These are phyloP conservation scores for Atta cephalotes DNA, from an alignment of 1,140 invertebrate genomes.

Conservation along the genomic window DNA sequence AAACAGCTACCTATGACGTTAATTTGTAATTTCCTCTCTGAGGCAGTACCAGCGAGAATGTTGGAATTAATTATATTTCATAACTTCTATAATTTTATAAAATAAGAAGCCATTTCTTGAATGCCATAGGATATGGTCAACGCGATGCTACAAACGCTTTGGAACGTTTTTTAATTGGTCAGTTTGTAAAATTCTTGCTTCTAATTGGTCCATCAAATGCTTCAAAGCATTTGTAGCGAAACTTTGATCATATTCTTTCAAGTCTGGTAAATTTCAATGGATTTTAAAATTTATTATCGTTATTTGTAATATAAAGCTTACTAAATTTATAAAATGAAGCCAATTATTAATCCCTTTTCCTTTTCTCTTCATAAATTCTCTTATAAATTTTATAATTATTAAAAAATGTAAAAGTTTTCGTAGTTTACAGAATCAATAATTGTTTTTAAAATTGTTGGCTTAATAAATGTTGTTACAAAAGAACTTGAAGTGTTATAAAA, in stretches of 20 bases:
- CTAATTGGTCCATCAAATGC: too few species aligned
- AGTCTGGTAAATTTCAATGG: neutral
- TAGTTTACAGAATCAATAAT: neutral
- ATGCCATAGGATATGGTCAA: too few species aligned
- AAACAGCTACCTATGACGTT: slow-evolving; percentile 19
- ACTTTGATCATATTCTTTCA: neutral
- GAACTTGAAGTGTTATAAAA: neutral
- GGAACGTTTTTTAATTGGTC: too few species aligned
- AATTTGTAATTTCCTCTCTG: slow-evolving; percentile 37
- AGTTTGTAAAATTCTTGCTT: too few species aligned
- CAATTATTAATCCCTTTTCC: neutral
- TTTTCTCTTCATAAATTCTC: neutral
- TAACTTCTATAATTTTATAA: slow-evolving; percentile 15
- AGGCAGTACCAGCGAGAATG: neutral
- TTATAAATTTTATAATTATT: neutral
- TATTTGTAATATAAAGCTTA: neutral
- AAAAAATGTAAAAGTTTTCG: too few species aligned
- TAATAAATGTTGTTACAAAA: neutral
- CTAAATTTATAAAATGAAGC: neutral
- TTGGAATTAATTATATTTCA: neutral
- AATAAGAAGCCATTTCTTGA: neutral
- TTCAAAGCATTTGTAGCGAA: too few species aligned
- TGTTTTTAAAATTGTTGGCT: neutral
- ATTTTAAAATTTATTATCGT: neutral
- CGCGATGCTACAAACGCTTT: too few species aligned